These are phyloP conservation scores for Phthorimaea operculella DNA, from an alignment of 1,140 invertebrate species.

Conservation along the genomic window DNA sequence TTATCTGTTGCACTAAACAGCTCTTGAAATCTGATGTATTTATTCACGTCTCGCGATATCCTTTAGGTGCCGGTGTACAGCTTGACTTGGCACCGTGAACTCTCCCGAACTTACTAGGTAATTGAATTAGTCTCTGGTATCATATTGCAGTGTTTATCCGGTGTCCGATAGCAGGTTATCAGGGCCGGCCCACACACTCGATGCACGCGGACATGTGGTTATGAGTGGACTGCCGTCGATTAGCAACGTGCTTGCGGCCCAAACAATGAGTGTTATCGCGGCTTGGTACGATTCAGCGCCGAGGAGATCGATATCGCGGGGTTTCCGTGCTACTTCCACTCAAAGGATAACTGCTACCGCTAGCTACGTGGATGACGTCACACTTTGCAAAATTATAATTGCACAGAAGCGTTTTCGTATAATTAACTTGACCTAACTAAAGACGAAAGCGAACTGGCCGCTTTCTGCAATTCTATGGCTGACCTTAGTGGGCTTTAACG, in stretches of 20 bases:
- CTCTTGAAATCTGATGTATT: no score
- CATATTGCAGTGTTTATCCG: no score
- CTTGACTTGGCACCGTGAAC: no score
- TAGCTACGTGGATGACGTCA: no score
- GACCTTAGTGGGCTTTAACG: not conserved
- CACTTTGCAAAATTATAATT: not conserved
- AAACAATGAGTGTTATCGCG: conserved; percentile 62
- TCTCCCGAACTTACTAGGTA: no score
- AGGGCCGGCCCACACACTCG: conserved; percentile 38
- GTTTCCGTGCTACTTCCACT: conserved; percentile 1
- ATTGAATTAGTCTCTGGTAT: no score
- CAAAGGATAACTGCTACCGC: not conserved
- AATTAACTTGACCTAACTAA: not conserved
- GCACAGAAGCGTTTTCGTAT: not conserved
- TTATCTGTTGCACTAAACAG: not conserved
- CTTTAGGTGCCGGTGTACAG: no score
- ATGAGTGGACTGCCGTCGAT: conserved; percentile 46
- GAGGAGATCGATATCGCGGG: conserved; percentile 43
- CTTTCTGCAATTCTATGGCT: not conserved
- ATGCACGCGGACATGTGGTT: conserved; percentile 32
- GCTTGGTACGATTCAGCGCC: conserved; percentile 48
- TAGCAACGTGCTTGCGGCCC: conserved; percentile 52
- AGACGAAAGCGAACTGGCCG: not conserved
- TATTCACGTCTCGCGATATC: no score
- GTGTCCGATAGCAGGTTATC: conserved; percentile 14